Base-by-base conservation (phyloP, 2,888 invertebrate species). In the Therioaphis trifolii region DNA sequence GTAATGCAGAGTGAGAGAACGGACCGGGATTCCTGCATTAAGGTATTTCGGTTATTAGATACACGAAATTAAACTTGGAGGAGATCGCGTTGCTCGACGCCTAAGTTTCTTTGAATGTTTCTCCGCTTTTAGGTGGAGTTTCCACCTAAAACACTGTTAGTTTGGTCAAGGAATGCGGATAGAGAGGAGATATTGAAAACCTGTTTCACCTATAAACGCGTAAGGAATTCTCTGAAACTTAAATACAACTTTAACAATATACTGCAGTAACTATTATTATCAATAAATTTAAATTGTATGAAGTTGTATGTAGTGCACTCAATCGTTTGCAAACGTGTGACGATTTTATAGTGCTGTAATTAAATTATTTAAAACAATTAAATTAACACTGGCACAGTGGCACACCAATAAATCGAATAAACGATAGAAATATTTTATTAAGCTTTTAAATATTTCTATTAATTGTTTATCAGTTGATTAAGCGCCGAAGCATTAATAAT, bases 11-110 rank as follows among this genome's bases (percentile, higher is more conserved):
- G 66, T 55, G 15, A 49, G 63, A 66, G 46, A 49, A 29, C 11
- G 80, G 71, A 71, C 40, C 49, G 52, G 72, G 82, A 82, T 82
- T 82, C 82, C 35, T 72, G 74, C 49, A 82, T 63, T 66, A 74
- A 82, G 82, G 82, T 82, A 82, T 82, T 82, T 82, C 82, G 74
- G 82, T 82, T 82, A 82, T 82, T 82, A 74, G 82, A 82, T 80
- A 80, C 82, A 52, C 82, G 82, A 82, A 74, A 82, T 82, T 82
- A 82, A 82, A 82, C 72, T 63, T 63, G 49, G 55, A 27, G 68
- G 55, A 66, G 77, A 69, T 55, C 40, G 78, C 49, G n/a, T n/a
- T n/a, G 43, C 40, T 35, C 63, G 63, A 72, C 82, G 82, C 82
- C 82, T 63, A 74, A 82, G 82, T 82, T 82, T 82, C 82, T 82